Percentiles rank a stretch among this genome's conserved stretches.
phyloP scores from a whole-genome alignment of 2,113 vertebrate species.

The Tragelaphus imberbis region DNA sequence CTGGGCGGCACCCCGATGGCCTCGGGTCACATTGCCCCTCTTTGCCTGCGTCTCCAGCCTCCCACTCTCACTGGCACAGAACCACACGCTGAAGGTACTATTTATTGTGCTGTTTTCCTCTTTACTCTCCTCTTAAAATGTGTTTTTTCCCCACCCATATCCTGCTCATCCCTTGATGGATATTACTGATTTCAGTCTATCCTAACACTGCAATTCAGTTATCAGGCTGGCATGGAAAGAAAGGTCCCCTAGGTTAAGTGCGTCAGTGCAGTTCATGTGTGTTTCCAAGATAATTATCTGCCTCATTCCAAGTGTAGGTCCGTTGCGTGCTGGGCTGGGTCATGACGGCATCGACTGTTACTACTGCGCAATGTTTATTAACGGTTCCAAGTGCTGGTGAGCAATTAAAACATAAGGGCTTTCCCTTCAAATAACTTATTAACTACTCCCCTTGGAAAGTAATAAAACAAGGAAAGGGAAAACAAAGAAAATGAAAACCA shows the following conservation, averaged over 20 bases:
- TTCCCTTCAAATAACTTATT: no score
- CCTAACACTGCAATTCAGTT: neutral
- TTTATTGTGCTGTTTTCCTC: fast-evolving
- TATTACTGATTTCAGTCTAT: neutral
- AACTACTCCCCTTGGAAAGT: neutral
- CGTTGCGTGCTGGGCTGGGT: neutral
- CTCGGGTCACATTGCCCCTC: no score
- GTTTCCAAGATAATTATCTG: neutral
- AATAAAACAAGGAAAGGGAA: neutral
- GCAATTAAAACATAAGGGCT: no score
- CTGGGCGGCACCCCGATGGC: fast-evolving
- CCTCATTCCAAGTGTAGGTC: fast-evolving
- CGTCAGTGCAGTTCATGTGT: neutral
- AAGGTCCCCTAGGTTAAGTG: neutral
- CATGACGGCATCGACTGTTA: fast-evolving
- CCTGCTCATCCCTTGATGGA: neutral
- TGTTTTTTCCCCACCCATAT: fast-evolving
- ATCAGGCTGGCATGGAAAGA: fast-evolving
- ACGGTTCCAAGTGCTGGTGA: fast-evolving
- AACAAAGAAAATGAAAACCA: neutral
- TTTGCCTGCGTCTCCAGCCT: neutral
- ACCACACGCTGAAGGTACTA: fast-evolving
- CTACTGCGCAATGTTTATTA: fast-evolving
- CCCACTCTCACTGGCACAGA: neutral
- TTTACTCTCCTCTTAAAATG: neutral